phyloP scores from a whole-genome alignment of 2,888 invertebrate species.

The Melipona beecheii region DNA sequence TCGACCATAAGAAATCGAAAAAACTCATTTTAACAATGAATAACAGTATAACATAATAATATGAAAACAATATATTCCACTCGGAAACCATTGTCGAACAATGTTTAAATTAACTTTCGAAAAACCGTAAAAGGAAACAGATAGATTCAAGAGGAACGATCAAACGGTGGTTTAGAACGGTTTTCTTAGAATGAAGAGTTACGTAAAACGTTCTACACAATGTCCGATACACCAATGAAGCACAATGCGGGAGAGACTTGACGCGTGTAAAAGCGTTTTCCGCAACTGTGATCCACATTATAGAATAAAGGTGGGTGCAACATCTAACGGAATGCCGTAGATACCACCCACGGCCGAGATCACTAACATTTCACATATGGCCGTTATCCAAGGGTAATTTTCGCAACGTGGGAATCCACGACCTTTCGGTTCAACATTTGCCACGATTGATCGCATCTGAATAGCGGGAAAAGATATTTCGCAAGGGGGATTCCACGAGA shows the following conservation, averaged over 20 bases:
- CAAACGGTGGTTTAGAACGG: slow-evolving; percentile 4
- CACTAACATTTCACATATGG: slow-evolving; percentile 69
- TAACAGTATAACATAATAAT: neutral
- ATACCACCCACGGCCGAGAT: slow-evolving; percentile 67
- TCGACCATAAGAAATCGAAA: neutral
- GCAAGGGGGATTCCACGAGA: neutral
- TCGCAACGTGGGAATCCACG: slow-evolving; percentile 39
- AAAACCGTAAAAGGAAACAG: neutral
- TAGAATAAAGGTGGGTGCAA: slow-evolving; percentile 74
- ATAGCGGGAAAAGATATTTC: slow-evolving; percentile 27
- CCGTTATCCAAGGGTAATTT: slow-evolving; percentile 58
- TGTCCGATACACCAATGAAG: slow-evolving; percentile 46
- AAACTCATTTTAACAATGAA: neutral
- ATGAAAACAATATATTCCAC: neutral
- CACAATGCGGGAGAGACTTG: slow-evolving; percentile 35
- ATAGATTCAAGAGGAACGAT: neutral
- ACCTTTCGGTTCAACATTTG: slow-evolving; percentile 42
- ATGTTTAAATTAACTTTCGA: neutral
- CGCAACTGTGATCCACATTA: slow-evolving; percentile 70
- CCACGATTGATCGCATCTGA: slow-evolving; percentile 30
- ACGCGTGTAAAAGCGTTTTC: slow-evolving; percentile 46
- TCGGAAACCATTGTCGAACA: neutral
- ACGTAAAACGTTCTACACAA: slow-evolving; percentile 63
- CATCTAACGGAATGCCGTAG: slow-evolving; percentile 64
- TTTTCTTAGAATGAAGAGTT: slow-evolving; percentile 48